phyloP scores from a whole-genome alignment of 2,113 vertebrate species.

The Brienomyrus brachyistius region DNA sequence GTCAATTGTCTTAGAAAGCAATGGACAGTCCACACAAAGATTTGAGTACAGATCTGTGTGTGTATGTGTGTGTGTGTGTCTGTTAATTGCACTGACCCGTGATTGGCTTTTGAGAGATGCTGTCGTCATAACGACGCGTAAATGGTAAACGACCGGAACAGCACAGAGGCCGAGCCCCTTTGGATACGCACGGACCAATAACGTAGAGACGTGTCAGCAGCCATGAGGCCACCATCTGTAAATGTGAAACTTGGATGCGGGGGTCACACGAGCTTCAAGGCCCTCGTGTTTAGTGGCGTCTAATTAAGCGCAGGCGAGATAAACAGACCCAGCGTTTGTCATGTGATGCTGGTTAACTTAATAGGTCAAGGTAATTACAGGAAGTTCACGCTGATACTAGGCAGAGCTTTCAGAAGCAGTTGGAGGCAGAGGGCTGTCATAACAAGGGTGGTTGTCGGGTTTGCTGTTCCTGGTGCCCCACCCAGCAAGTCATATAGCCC shows the following conservation, averaged over 20 bases:
- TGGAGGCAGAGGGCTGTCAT: conserved; percentile 32
- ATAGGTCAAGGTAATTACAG: conserved; percentile 55
- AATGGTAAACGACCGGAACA: not conserved
- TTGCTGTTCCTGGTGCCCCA: not conserved
- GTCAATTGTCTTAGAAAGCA: not conserved
- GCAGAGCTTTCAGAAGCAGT: conserved; percentile 31
- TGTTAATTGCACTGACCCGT: not conserved
- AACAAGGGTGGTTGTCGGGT: not conserved
- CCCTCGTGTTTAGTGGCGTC: conserved; percentile 53
- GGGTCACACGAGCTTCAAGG: conserved; percentile 48
- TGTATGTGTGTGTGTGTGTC: not conserved
- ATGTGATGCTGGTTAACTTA: conserved; percentile 46
- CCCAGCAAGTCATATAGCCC: too few relatives aligned
- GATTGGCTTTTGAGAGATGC: not conserved
- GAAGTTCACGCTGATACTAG: conserved; percentile 40
- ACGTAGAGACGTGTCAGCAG: conserved; percentile 11
- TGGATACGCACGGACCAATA: not conserved
- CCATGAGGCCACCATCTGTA: conserved; percentile 48
- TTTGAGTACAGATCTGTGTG: not conserved
- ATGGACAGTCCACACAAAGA: not conserved
- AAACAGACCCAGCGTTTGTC: conserved; percentile 43
- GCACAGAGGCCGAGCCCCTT: not conserved
- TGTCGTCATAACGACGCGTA: not conserved
- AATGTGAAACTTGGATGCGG: conserved; percentile 49
- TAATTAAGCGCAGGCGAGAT: conserved; percentile 52